Base-by-base conservation (phyloP, 2,888 invertebrate genomes). In the Luperina testacea region DNA sequence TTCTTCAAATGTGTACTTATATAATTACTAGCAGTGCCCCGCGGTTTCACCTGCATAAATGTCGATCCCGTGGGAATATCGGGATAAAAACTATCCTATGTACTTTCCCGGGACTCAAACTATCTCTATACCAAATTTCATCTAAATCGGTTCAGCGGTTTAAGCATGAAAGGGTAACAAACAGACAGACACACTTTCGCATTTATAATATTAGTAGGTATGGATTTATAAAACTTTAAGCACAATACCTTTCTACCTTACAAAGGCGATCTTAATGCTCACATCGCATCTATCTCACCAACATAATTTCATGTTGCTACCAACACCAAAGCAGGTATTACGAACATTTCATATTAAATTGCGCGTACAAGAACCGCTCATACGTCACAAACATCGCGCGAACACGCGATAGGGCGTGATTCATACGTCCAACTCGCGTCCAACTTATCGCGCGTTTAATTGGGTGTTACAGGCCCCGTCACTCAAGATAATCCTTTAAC, bases 401-500 rank as follows among this genome's bases (percentile, higher is more conserved):
- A 72, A 82, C 84, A 81, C 77, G 90, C 89, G 89, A 89, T 88
- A 84, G 88, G 84, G 88, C 90, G 90, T 92, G 93, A 93, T 92
- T 92, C 92, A 92, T 91, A 87, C 85, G 89, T 90, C 91, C 87
- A 91, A 87, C 84, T 83, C 86, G 87, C 89, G 90, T 92, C 90
- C 91, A 93, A 93, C 91, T 90, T 94, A 93, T 93, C 92, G 90
- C 90, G 72, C 89, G 87, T 92, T 94, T 95, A 95, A 95, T 95
- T 95, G 95, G 95, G 92, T 94, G 94, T 93, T 94, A 91, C 92
- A 88, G 86, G 86, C 89, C 89, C 88, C 91, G 94, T 95, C 95
- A 93, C 92, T 95, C 94, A 94, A 94, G 93, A 92, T 95, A 95
- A 95, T 94, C 94, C 94, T 92, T 94, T 93, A 95, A 94, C 95